Conservation (phyloP, 2,888 invertebrate genomes). For the Melieria crassipennis region DNA sequence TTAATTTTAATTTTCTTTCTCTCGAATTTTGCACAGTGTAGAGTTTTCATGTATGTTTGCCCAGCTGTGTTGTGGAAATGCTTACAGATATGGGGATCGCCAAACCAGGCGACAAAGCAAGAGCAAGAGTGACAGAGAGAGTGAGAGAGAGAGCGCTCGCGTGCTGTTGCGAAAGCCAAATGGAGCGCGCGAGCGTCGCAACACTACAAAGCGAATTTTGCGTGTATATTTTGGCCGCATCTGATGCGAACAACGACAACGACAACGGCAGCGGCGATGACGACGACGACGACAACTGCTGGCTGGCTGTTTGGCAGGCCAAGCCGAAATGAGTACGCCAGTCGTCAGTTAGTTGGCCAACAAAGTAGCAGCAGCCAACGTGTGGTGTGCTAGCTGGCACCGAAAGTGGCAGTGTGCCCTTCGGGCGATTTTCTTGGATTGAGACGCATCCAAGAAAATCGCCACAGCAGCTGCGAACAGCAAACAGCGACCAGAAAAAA, state of each 20-base stretch:
- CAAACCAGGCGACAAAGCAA: too few relatives aligned
- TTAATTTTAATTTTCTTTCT: too few relatives aligned
- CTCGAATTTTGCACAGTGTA: too few relatives aligned
- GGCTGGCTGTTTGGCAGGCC: slow-evolving; percentile 52
- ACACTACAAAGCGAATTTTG: slow-evolving; percentile 30
- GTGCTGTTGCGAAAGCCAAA: too few relatives aligned
- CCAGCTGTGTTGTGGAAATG: too few relatives aligned
- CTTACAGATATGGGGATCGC: too few relatives aligned
- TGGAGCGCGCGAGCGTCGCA: too few relatives aligned
- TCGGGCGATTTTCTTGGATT: slow-evolving; percentile 50
- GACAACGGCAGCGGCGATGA: slow-evolving; percentile 33
- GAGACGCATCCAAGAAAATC: slow-evolving; percentile 60
- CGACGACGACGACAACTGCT: slow-evolving; percentile 42
- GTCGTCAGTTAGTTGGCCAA: slow-evolving; percentile 65
- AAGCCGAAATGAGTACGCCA: slow-evolving; percentile 46
- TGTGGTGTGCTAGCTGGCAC: slow-evolving; percentile 47
- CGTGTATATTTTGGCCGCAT: slow-evolving; percentile 37
- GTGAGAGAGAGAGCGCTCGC: too few relatives aligned
- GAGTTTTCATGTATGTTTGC: too few relatives aligned
- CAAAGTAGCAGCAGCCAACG: slow-evolving; percentile 50
- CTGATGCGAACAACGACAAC: slow-evolving; percentile 33
- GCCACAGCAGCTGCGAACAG: slow-evolving; percentile 48
- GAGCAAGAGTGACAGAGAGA: too few relatives aligned
- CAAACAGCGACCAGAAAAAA: slow-evolving; percentile 31
- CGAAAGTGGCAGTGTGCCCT: slow-evolving; percentile 52